phyloP scores from a whole-genome alignment of 2,797 vertebrate genomes.

The Sebastes matsubarae region DNA sequence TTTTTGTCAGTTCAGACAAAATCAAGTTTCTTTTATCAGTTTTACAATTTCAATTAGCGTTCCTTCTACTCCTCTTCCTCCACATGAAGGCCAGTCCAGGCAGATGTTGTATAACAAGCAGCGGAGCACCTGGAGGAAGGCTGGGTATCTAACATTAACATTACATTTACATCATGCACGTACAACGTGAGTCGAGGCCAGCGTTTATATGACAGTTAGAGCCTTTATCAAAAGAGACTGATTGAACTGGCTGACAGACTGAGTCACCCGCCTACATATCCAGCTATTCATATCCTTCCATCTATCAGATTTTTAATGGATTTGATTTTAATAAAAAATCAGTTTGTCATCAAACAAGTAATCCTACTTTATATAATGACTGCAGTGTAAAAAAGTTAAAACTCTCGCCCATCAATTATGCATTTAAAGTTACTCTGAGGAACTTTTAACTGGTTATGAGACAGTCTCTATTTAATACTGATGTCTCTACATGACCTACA shows the following conservation, averaged over 20 bases:
- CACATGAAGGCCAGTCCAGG: background rate
- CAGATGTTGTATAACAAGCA: background rate
- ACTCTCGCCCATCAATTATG: background rate
- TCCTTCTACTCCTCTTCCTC: background rate
- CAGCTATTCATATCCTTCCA: constrained; percentile 8
- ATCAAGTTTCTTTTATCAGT: background rate
- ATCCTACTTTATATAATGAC: constrained; percentile 4
- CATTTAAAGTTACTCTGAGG: background rate
- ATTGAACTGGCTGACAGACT: constrained; percentile 12
- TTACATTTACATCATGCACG: constrained; percentile 2
- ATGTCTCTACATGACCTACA: background rate
- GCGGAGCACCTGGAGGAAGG: background rate
- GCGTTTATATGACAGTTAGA: constrained; percentile 1
- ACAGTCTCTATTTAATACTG: background rate
- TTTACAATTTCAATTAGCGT: constrained; percentile 1
- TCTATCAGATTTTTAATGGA: constrained; percentile 15
- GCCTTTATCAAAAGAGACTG: constrained; percentile 31
- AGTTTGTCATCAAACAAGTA: constrained; percentile 3
- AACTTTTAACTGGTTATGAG: background rate
- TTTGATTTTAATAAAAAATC: constrained; percentile 12
- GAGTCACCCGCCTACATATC: constrained; percentile 41
- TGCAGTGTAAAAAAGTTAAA: background rate
- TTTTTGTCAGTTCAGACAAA: background rate
- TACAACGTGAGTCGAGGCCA: background rate
- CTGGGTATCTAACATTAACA: background rate